Base-by-base conservation (phyloP, 2,797 vertebrate species). In the Aeoliscus strigatus region DNA sequence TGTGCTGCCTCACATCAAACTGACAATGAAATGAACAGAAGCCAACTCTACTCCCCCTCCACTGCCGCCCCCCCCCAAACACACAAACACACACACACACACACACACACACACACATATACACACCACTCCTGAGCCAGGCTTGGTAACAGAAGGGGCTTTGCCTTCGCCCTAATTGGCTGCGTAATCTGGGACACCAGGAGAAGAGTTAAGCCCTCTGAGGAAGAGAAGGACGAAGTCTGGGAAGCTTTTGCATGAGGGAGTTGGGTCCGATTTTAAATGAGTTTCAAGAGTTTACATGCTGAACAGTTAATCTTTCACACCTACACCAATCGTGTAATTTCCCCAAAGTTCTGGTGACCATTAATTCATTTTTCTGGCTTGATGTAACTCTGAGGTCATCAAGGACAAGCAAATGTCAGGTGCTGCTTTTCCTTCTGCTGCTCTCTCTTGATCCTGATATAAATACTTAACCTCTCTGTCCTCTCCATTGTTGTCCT, bases 161-260 rank as follows among this genome's bases (percentile, higher is more conserved):
- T 83, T 85, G 66, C 67, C 79, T 66, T 77, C 40, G 29, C 46
- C 46, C 71, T 86, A 84, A 84, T 82, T 86, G 81, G 72, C 77
- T 69, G 52, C 17, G 24, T 85, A 85, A 86, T 84, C 83, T 78
- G 65, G 76, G 73, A 67, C 67, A 51, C 56, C 34, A 51, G 59
- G 48, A 68, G 51, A 27, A 52, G 67, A 61, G 58, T 68, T 78
- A 81, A 83, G 66, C 70, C 43, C 51, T 58, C 42, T 27, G 61
- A 60, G 50, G 57, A 61, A 53, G 52, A 58, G 47, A 48, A 47
- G 28, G 48, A 40, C 41, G 27, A 56, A 54, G 53, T 15, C 37
- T 30, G 34, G 53, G 50, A 49, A 40, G 54, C 38, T 10, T 35
- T 10, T 27, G 50, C 28, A 23, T 56, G 4, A 13, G 21, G 63